phyloP scores from a whole-genome alignment of 1,140 invertebrate genomes.

The Drosophila ananassae region DNA sequence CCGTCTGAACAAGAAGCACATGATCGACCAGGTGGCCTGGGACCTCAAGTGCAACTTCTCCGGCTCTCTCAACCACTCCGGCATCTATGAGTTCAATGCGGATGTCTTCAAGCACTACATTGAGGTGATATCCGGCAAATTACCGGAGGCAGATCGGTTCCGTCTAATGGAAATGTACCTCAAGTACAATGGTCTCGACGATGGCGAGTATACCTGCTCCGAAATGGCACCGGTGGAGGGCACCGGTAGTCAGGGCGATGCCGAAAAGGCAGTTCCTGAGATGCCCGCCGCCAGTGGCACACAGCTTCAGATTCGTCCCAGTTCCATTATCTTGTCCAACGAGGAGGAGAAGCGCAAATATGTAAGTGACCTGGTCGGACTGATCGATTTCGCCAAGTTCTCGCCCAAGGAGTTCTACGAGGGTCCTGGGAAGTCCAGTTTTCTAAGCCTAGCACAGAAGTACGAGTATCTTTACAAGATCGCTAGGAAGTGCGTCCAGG shows the following conservation, averaged over 20 bases:
- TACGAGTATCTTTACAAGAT: slow-evolving; percentile 31
- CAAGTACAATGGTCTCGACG: slow-evolving; percentile 1
- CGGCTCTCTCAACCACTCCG: slow-evolving; percentile 5
- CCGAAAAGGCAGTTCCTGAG: background rate
- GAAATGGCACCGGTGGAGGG: accelerated
- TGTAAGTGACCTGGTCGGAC: background rate
- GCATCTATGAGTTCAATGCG: background rate
- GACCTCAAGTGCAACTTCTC: background rate
- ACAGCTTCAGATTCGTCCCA: background rate
- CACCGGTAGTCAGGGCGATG: background rate
- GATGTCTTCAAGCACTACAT: slow-evolving; percentile 21
- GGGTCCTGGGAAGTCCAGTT: slow-evolving; percentile 15
- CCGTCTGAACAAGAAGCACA: background rate
- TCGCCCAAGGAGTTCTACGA: slow-evolving; percentile 20
- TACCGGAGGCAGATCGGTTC: slow-evolving; percentile 16
- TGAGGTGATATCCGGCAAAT: background rate
- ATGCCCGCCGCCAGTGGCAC: background rate
- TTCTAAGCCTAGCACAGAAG: slow-evolving; percentile 10
- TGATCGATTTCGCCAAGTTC: slow-evolving; percentile 7
- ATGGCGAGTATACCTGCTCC: background rate
- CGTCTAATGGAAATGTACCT: slow-evolving; percentile 22
- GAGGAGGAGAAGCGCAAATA: background rate
- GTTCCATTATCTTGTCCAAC: background rate
- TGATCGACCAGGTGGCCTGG: slow-evolving; percentile 8
- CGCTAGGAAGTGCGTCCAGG: background rate